Base-by-base conservation (phyloP, 2,888 invertebrate species). In the Lasioglossum lativentre region DNA sequence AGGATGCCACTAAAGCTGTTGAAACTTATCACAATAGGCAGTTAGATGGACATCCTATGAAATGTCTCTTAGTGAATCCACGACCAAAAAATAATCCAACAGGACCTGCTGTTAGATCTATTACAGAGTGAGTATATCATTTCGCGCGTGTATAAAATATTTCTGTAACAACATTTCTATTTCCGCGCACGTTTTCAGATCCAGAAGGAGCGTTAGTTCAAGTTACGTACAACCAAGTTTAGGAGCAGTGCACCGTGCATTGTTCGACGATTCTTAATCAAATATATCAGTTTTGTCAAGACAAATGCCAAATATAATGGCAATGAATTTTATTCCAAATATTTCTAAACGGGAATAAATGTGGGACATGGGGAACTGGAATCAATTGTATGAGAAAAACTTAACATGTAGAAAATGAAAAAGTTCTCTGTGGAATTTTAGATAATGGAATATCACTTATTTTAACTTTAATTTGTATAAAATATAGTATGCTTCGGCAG, bases 11-110 rank as follows among this genome's bases (percentile, higher is more conserved):
- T 92, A 97, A 97, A 94, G 99, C 99, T 2, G 98, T 99, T 4
- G 98, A 98, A 92, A 97, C 98, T 78, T 99, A 99, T 95, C 98
- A 99, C 94, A 98, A 99, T 95, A 96, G 99, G 76, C 98, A 98
- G 93, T 95, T 99, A 70, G 99, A 99, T 95, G 98, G 99, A 1
- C 98, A 98, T 93, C 98, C 98, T 6, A 98, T 98, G 98, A 98
- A 98, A 94, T 98, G 98, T 94, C 96, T 98, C 79, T 96, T 98
- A 87, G 98, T 98, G 12, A 97, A 98, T 93, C 97, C 98, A 68
- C 96, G 97, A 92, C 96, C 97, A 68, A 95, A 96, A 87, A 96
- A 96, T 93, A 96, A 96, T 91, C 96, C 96, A 23, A 96, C 96
- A 38, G 96, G 95, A 73, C 95, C 96, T 70, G 95, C 96, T 2